Evolutionary conservation across 2,113 vertebrate species (phyloP).

Genomic region (Galbula dea): DNA sequence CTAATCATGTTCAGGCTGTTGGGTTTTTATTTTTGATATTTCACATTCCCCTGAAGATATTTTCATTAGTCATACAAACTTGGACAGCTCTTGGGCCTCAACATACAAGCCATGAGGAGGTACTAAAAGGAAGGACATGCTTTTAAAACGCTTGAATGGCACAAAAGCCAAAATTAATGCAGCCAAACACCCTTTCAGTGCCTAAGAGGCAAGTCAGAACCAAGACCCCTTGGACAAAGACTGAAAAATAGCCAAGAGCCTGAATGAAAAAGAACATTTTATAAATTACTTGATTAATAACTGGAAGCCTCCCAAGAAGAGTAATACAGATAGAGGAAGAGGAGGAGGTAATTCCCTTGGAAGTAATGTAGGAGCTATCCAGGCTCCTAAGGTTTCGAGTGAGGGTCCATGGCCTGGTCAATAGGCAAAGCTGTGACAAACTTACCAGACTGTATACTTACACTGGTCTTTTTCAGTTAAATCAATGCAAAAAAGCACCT

Average conservation of each 20-base stretch:
- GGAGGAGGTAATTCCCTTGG: background rate
- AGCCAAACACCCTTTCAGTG: background rate
- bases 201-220: background rate
- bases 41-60: background rate
- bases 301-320: background rate
- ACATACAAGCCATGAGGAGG: background rate
- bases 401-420: background rate
- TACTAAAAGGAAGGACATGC: background rate
- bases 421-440: background rate
- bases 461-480: background rate
- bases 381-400: accelerated
- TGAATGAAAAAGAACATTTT: background rate
- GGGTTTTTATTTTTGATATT: background rate
- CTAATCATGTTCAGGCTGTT: background rate
- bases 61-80: background rate
- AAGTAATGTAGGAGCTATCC: background rate
- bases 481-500: background rate
- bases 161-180: background rate
- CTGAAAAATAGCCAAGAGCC: background rate
- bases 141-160: background rate
- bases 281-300: background rate
- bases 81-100: background rate
- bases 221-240: background rate
- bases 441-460: background rate
- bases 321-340: background rate